A percentile compares a stretch with the other conserved stretches of the same genome.
Evolutionary conservation across 2,797 vertebrate genomes (phyloP).

Genomic region (Fundulus diaphanus): DNA sequence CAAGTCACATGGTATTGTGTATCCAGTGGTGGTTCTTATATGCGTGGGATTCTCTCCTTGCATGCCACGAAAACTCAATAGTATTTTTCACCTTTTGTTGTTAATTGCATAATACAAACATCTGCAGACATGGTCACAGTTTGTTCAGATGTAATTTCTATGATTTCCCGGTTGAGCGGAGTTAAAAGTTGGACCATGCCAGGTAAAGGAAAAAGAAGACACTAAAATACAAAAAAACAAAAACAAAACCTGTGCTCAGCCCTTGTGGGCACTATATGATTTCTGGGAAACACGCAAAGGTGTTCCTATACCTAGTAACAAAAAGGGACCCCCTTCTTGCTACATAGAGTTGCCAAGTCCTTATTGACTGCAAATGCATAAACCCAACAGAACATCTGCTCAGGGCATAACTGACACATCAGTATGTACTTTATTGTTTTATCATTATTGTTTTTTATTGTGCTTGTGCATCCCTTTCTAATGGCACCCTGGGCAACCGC

Average conservation of each 20-base stretch:
- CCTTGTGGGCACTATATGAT: too few species aligned
- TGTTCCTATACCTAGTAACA: neutral
- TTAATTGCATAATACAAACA: neutral
- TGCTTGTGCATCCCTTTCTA: neutral
- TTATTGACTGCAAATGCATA: neutral
- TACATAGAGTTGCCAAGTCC: neutral
- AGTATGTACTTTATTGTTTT: neutral
- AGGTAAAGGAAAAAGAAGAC: neutral
- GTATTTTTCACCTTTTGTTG: neutral
- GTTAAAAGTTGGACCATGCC: neutral
- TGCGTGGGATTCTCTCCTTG: neutral
- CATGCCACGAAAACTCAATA: neutral
- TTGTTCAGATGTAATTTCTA: neutral
- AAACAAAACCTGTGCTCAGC: neutral
- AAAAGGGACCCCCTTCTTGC: neutral
- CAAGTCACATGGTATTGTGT: neutral
- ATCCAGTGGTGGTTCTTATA: neutral
- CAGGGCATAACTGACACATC: neutral
- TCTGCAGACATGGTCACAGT: neutral
- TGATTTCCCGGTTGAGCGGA: neutral
- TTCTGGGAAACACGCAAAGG: neutral
- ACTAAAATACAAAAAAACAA: neutral
- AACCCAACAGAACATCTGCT: too few species aligned
- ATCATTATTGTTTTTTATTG: neutral
- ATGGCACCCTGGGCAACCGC: neutral